Base-by-base conservation (phyloP, 1,140 invertebrate genomes). In the Drosophila grimshawi region DNA sequence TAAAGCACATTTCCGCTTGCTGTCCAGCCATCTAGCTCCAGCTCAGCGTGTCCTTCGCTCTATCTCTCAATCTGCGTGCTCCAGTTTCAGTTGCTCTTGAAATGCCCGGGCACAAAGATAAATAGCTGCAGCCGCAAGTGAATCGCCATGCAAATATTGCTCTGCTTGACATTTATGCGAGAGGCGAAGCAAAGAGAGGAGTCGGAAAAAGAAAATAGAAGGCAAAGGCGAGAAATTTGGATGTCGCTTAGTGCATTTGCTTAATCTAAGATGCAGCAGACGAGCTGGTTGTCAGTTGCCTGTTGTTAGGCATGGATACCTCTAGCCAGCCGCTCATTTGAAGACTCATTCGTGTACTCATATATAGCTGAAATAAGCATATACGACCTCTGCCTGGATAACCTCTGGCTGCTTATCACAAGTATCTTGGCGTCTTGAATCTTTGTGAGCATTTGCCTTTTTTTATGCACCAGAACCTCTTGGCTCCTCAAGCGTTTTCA, bases 1-100 rank as follows among this genome's bases (percentile, higher is more conserved):
- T 81, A 89, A 85, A 89, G 80, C 71, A 78, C 78, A 81, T 79
- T 89, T 88, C 81, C 80, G 66, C 46, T 73, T 37, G 19, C 64
- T 59, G 64, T 57, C 67, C 81, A 37, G 56, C 30, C 56, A 32
- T 39, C 61, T 53, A 37, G 39, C 35, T 11, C 30, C 29, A 8
- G 49, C 51, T 68, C 19, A 3, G n/a, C 29, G 29, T 64, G 48
- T 8, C 11, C 43, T 7, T 29, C 11, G 3, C 5, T 27, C 7
- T 41, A 30, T 35, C 2, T 45, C n/a, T 46, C 29, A 41, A 74
- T 74, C 51, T 56, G 41, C 69, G 75, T 72, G 75, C 70, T 71
- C 75, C 53, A 80, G 48, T 76, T 77, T 76, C 37, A 29, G 56
- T 39, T 68, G 69, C 66, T 65, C 75, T 74, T 80, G 64, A 74